Base-by-base conservation (phyloP, 2,797 vertebrate genomes). In the Moxostoma hubbsi region DNA sequence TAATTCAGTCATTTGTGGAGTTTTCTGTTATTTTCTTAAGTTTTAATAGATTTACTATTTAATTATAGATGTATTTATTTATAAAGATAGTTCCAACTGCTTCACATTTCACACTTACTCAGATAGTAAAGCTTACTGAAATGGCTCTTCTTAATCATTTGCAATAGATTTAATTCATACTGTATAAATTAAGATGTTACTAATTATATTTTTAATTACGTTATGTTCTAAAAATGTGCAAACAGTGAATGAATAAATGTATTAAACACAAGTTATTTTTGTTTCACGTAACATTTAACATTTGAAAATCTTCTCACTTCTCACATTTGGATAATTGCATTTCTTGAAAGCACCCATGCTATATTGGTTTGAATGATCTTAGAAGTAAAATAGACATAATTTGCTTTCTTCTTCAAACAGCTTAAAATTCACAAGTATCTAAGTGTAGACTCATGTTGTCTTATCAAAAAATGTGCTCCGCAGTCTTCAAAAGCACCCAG, bases 151-250 rank as follows among this genome's bases (percentile, higher is more conserved):
- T 75, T 74, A 53, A 74, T 75, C 50, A 67, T 74, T 36, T 74
- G 67, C 10, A 64, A 50, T 24, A 71, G 18, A 51, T 68, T 82
- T 65, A 68, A 82, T 58, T 81, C 9, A 67, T 73, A 53, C 69
- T 76, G 24, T 76, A 71, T 62, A 45, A 82, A 78, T 53, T 12
- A 59, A 49, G 53, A 50, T 43, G 75, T 78, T 68, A 77, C 18
- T 73, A 79, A 85, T 82, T 54, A 75, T 80, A 74, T 58, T 82
- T 77, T 75, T 63, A 75, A 78, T 82, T 53, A 85, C 45, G 65
- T 51, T 69, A 7, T 43, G 55, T 18, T 68, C 18, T 68, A 66
- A 49, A 66, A 76, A 58, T 67, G 45, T 59, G 47, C 6, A 47
- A 50, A 43, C 9, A 7, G 51, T 66, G n/a, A 75, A 47, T 43